A percentile compares a stretch with the other conserved stretches of the same genome.
Evolutionary conservation across 37 sponge, comb jelly and placozoan species (phyloP).

Genomic region (Ianthella basta): DNA sequence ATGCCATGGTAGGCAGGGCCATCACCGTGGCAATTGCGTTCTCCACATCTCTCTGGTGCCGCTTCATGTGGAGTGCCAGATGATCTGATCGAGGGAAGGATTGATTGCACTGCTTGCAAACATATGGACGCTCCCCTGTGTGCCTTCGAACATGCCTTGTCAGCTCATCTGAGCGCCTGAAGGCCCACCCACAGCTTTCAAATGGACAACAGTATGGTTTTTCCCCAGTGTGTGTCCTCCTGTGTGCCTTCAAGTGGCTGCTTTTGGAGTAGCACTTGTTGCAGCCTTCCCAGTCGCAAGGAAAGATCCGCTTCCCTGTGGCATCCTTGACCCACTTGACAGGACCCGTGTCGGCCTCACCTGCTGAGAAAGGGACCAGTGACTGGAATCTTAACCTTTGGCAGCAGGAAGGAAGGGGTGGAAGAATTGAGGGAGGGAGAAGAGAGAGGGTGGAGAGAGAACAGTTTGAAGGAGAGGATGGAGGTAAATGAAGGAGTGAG

Average conservation of each 20-base stretch:
- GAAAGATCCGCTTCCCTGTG: slow-evolving; percentile 27
- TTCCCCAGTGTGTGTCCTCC: slow-evolving; percentile 43
- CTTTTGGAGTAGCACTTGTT: slow-evolving; percentile 31
- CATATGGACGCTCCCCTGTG: slow-evolving; percentile 37
- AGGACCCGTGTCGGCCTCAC: not conserved
- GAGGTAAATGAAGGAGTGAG: no score
- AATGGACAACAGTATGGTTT: slow-evolving; percentile 40
- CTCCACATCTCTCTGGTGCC: slow-evolving; percentile 36
- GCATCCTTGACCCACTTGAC: slow-evolving; percentile 30
- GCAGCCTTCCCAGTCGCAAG: slow-evolving; percentile 29
- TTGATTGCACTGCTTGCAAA: slow-evolving; percentile 38
- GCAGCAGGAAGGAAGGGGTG: no score
- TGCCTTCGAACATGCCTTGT: slow-evolving; percentile 38
- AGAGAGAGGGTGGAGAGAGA: no score
- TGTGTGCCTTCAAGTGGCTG: slow-evolving; percentile 43
- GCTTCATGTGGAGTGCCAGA: slow-evolving; percentile 35
- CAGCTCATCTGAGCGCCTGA: slow-evolving; percentile 47
- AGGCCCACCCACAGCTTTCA: slow-evolving; percentile 35
- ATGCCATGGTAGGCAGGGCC: slow-evolving; percentile 22
- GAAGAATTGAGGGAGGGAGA: no score
- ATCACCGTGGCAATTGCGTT: slow-evolving; percentile 29
- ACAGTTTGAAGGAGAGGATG: no score
- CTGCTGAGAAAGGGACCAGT: not conserved
- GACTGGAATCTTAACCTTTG: slow-evolving; percentile 6
- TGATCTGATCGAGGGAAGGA: slow-evolving; percentile 41